Evolutionary conservation across 2,113 vertebrate genomes (phyloP), one percentile per base, ranked within the genome.

Genomic region (Saguinus imperator): DNA sequence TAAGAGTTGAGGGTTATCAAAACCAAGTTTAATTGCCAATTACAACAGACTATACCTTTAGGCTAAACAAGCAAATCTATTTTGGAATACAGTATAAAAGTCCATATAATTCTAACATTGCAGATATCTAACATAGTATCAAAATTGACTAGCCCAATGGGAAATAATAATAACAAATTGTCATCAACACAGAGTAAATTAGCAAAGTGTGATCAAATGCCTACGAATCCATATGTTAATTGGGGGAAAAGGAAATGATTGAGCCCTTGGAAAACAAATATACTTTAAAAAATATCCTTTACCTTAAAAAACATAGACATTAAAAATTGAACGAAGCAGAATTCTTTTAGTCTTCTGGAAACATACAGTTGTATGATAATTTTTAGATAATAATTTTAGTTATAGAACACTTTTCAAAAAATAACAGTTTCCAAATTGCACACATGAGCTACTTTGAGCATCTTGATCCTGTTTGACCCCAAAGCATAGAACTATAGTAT

Each of bases 131-230:
- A 89, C 37, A 94, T 29, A 35, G 6, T 27, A n/a, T 70, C 61
- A 97, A 89, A 93, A 94, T 95, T 29, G 17, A 96, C 45, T 91
- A 87, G 18, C 77, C 20, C 83, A 45, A 20, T 83, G 77, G 29
- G 61, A 2, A 96, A 95, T 96, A 97, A 37, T 88, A 97, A 94
- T 1, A 23, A 90, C 20, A 95, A 97, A 98, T 94, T 97, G 1
- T 68, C 85, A 97, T 83, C 85, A 75, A n/a, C 89, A 96, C 3
- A 95, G 20, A 89, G 66, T 2, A 84, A 94, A 66, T 43, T 61
- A 68, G 13, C 27, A 95, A 97, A 93, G 37, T 1, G 73, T 92
- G 18, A 84, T 80, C 96, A 97, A 68, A 81, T 94, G 76, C 2
- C 21, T 68, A 25, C 66, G 16, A 88, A 73, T 97, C 13, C 5